phyloP scores from a whole-genome alignment of 2,113 vertebrate species.

The Coracopsis vasa region DNA sequence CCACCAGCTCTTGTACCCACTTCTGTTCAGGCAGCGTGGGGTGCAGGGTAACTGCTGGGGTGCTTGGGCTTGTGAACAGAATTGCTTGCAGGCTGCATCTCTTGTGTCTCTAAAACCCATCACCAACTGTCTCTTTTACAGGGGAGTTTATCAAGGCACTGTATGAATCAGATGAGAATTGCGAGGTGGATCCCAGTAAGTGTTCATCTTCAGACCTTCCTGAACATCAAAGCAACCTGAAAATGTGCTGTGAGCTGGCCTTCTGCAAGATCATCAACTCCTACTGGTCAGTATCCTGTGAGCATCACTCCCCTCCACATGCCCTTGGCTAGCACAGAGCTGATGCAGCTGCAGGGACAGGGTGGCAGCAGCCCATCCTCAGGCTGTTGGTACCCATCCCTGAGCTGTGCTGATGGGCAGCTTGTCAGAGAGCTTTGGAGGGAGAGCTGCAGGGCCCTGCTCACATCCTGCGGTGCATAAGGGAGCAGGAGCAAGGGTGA shows the following conservation, averaged over 20 bases:
- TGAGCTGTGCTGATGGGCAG: neutral
- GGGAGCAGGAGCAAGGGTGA: neutral
- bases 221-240: conserved; percentile 97
- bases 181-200: conserved; percentile 94
- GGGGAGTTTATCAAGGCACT: conserved; percentile 98
- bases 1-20: fast-evolving
- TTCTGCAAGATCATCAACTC: conserved; percentile 99
- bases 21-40: fast-evolving
- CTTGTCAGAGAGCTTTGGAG: neutral
- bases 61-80: neutral
- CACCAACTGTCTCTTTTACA: conserved; percentile 51
- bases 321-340: neutral
- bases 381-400: neutral
- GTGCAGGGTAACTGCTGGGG: fast-evolving
- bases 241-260: conserved; percentile 98
- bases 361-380: neutral
- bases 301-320: fast-evolving
- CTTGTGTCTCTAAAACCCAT: neutral
- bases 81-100: neutral
- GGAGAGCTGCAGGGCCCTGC: neutral
- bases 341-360: fast-evolving
- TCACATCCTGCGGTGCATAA: fast-evolving
- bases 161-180: conserved; percentile 99
- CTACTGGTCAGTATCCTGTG: conserved; percentile 83
- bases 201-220: conserved; percentile 89